These are phyloP conservation scores for Enteromius paludinosus DNA, from an alignment of 2,797 vertebrate species.

Conservation along the genomic window DNA sequence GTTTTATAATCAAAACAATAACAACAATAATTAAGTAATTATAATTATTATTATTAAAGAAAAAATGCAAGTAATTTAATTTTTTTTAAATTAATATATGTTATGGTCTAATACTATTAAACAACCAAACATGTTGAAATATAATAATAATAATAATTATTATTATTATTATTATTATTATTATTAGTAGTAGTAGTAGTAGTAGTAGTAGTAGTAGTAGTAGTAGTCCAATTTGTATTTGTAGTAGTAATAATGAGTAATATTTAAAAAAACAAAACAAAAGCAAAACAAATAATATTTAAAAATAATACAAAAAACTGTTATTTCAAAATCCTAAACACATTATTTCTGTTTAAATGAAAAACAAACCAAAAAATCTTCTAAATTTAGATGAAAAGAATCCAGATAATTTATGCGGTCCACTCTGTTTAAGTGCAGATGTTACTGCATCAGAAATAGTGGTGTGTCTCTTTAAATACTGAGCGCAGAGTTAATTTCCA, in stretches of 20 bases:
- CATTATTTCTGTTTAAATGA: neutral
- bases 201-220: no score
- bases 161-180: no score
- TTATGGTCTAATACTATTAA: neutral
- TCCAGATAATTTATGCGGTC: neutral
- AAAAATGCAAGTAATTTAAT: neutral
- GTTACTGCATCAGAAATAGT: neutral
- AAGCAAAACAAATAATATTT: no score
- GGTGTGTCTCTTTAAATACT: conserved; percentile 41
- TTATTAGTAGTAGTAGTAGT: no score
- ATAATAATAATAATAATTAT: neutral
- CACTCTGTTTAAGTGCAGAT: neutral
- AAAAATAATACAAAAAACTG: neutral
- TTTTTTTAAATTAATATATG: no score
- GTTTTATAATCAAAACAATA: neutral
- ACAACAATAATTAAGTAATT: neutral
- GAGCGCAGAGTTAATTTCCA: conserved; percentile 60
- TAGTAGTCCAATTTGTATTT: neutral
- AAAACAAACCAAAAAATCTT: no score
- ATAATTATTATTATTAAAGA: neutral
- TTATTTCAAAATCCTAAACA: neutral
- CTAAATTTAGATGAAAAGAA: neutral
- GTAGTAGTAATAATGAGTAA: neutral
- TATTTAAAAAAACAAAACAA: neutral
- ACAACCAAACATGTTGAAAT: neutral